Evolutionary conservation across 2,888 invertebrate species (phyloP), one percentile per base, ranked within the genome.

Genomic region (Macrostomum cliftonense): DNA sequence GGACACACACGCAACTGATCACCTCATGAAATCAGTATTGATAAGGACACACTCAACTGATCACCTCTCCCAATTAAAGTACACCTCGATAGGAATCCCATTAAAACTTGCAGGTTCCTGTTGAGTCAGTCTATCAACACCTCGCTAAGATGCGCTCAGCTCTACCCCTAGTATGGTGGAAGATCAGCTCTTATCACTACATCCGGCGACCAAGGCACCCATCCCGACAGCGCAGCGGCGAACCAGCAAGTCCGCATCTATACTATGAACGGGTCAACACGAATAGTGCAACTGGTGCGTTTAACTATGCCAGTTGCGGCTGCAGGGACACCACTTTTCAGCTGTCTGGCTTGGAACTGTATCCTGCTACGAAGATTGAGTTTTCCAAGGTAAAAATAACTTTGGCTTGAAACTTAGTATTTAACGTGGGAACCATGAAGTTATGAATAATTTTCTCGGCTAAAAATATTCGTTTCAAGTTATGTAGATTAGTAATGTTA

Each of bases 161-260:
- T 0, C 76, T 78, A 52, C 83, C 83, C 0, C 76, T 82, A 49
- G 79, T 84, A 43, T 84, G 83, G 83, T 84, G 83, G 83, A 82
- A 82, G 63, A 82, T 82, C 42, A 77, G 82, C 51, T 83, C 82
- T 66, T 84, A 83, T 68, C 83, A 84, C 71, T 83, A 83, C 70
- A 79, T 81, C 53, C 69, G 83, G 39, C 75, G 82, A 55, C 71
- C 81, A 61, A 73, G 82, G 49, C 81, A 82, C 63, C 78, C 81
- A 59, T 80, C 81, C 54, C 76, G 45, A 7, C 42, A 45, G 12
- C 20, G 45, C 17, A 37, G 7, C 5, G 28, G 28, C 4, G 28
- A 28, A 9, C 9, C 28, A 28, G 28, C 9, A 4, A 28, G 28
- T 9, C 5, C 28, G 5, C 28, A 28, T 28, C 28, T 28, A 9